A percentile compares a stretch with the other conserved stretches of the same genome.
Conservation (phyloP, 2,888 invertebrate species). For the Ectropis crepuscularia region DNA sequence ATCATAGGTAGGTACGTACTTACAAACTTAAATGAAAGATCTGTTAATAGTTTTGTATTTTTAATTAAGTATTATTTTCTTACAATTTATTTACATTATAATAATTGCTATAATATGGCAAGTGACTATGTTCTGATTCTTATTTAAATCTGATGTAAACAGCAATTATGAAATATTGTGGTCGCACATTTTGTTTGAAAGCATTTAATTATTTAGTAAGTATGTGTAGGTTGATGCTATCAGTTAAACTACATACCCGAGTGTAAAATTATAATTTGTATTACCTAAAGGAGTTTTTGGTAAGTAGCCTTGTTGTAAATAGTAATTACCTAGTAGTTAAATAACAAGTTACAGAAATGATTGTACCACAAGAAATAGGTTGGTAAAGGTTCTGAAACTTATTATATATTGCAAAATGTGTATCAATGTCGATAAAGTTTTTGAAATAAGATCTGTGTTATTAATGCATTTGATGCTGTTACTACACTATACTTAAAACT, state of each 20-base stretch:
- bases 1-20: too few species aligned
- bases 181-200: neutral
- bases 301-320: too few species aligned
- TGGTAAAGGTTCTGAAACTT: too few species aligned
- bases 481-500: constrained; percentile 28
- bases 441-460: neutral
- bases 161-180: neutral
- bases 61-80: constrained; percentile 38
- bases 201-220: too few species aligned
- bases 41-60: constrained; percentile 22
- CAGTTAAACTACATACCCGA: neutral
- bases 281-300: neutral
- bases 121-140: constrained; percentile 9
- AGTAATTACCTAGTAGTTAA: too few species aligned
- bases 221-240: too few species aligned
- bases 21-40: neutral
- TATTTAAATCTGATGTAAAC: neutral
- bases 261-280: neutral
- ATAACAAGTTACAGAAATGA: too few species aligned
- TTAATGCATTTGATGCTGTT: constrained; percentile 37
- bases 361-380: too few species aligned
- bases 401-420: too few species aligned
- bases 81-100: constrained; percentile 41
- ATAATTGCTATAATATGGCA: constrained; percentile 30
- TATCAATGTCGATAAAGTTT: too few species aligned